Evolutionary conservation across 2,888 invertebrate species (phyloP), one percentile per base, ranked within the genome.

Genomic region (Machimus rusticus): DNA sequence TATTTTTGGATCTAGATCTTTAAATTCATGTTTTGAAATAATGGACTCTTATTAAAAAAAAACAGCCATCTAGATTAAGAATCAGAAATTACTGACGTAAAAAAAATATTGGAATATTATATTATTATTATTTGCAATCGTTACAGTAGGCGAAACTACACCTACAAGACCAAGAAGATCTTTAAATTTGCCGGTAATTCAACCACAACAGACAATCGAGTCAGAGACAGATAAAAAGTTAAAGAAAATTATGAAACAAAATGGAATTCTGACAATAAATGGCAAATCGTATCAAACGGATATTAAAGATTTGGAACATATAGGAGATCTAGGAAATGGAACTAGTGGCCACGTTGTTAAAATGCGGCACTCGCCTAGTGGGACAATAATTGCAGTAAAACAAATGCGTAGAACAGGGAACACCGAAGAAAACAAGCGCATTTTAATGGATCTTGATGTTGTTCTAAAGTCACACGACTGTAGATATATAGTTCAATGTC

Each of bases 361-460:
- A 93, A 99, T 99, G 99, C 93, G 95, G 90, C 99, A 99, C 92
- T 96, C 95, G 92, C 96, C 96, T 0, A 98, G 98, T 88, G 95
- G 95, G 57, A 95, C 96, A 90, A 95, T 98, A 87, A 98, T 99
- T 91, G 99, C 99, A 89, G 99, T 99, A 3, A 99, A 99, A 95
- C 98, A 98, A 96, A 99, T 99, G 99, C 95, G 99, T 89, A 95
- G 99, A 78, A 99, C 99, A 0, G 98, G 99, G 23, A 99, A 99
- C 92, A 95, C 95, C 0, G 99, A 99, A 92, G 99, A 99, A 93
- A 99, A 98, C 89, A 99, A 99, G 93, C 95, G 99, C 89, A 99
- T 99, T 89, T 96, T 99, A 86, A 99, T 99, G 99, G 99, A 99
- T 93, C 94, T 99, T 89, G 99, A 99, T 93, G 99, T 99, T 79